Evolutionary conservation across 2,888 invertebrate species (phyloP).

Genomic region (Chydorus sphaericus): DNA sequence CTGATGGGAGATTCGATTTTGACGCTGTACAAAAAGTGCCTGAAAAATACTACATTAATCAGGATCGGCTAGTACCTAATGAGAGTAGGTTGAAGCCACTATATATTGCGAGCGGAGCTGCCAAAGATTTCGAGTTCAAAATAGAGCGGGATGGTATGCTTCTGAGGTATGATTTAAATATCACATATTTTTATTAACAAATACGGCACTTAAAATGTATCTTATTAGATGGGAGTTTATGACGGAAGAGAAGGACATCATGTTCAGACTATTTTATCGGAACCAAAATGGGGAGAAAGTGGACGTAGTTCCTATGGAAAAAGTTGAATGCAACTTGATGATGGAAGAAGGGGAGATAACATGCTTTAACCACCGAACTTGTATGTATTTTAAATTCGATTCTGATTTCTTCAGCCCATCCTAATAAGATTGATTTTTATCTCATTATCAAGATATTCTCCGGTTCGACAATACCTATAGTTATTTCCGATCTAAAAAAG

Average conservation of each 20-base stretch:
- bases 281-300: constrained; percentile 27
- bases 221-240: constrained; percentile 71
- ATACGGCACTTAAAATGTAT: neutral
- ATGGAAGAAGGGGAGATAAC: constrained; percentile 65
- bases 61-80: too few species aligned
- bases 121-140: too few species aligned
- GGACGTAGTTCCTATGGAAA: constrained; percentile 42
- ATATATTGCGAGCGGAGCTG: too few species aligned
- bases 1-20: too few species aligned
- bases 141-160: too few species aligned
- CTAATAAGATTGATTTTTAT: neutral
- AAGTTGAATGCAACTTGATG: constrained; percentile 57
- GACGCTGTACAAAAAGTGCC: too few species aligned
- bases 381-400: constrained; percentile 37
- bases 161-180: too few species aligned
- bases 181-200: neutral
- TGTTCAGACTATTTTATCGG: constrained; percentile 57
- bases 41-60: too few species aligned
- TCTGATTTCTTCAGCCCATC: neutral
- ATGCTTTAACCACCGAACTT: constrained; percentile 62
- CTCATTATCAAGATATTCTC: constrained; percentile 16
- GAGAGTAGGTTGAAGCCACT: too few species aligned
- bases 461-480: constrained; percentile 14
- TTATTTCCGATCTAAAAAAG: constrained; percentile 10
- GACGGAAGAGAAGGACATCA: constrained; percentile 73